Percentiles rank a stretch among this genome's conserved stretches.
Conservation (phyloP, 2,113 vertebrate species). For the Nipponia nippon region DNA sequence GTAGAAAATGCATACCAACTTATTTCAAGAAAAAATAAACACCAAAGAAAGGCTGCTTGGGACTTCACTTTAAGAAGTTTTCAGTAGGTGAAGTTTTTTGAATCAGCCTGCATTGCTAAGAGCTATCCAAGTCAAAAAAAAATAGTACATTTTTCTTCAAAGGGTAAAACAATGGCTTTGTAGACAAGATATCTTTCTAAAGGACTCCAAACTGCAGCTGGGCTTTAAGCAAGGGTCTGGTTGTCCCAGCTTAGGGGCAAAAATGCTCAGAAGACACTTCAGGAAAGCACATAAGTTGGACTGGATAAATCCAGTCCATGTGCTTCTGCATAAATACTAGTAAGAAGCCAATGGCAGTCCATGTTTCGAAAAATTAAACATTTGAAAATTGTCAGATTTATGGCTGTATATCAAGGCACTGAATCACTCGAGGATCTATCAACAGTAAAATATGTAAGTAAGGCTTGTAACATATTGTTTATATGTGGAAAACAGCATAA, state of each 20-base stretch:
- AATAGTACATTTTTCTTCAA: not conserved
- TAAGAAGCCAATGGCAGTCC: not conserved
- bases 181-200: not conserved
- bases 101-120: not conserved
- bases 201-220: not conserved
- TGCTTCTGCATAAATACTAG: not conserved
- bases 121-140: not conserved
- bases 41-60: not conserved
- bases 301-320: not conserved
- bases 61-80: not conserved
- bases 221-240: not conserved
- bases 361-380: not conserved
- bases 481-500: not conserved
- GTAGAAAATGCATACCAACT: not conserved
- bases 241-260: not conserved
- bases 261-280: not conserved
- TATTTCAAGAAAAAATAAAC: not conserved
- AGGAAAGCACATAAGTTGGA: not conserved
- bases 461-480: not conserved
- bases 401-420: not conserved
- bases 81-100: not conserved
- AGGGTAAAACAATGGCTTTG: not conserved
- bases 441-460: not conserved
- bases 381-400: not conserved
- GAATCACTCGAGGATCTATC: not conserved